These are phyloP conservation scores for Pandemis heparana DNA, from an alignment of 2,888 invertebrate genomes.

Conservation along the genomic window DNA sequence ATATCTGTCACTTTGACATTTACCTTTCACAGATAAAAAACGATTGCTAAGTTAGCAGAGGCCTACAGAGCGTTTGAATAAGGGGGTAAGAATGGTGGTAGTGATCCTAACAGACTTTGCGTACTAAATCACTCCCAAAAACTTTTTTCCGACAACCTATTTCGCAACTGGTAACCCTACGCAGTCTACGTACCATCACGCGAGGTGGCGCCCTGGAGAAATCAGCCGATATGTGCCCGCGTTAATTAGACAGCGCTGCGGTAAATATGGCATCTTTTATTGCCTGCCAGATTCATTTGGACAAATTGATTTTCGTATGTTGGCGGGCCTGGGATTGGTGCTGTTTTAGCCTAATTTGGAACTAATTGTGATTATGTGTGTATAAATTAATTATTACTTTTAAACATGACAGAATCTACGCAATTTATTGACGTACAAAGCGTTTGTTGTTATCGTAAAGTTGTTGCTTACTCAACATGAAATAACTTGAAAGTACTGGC, in stretches of 20 bases:
- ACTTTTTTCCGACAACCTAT: neutral
- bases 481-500: neutral
- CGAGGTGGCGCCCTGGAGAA: constrained; percentile 73
- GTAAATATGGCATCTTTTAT: constrained; percentile 48
- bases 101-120: neutral
- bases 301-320: constrained; percentile 41
- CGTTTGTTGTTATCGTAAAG: neutral
- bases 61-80: no score
- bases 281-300: constrained; percentile 44
- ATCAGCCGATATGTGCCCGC: constrained; percentile 70
- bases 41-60: no score
- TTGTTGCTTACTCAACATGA: neutral
- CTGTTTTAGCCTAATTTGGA: constrained; percentile 4
- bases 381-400: no score
- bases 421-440: neutral
- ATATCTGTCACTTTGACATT: no score
- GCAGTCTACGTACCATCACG: constrained; percentile 62
- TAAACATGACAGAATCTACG: no score
- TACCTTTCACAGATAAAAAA: no score
- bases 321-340: constrained; percentile 14
- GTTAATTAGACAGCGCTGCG: constrained; percentile 56
- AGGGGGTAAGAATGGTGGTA: no score
- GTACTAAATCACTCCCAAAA: neutral
- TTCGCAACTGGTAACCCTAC: constrained; percentile 45
- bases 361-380: constrained; percentile 14